These are phyloP conservation scores for Heteromyza rotundicornis DNA, from an alignment of 2,888 invertebrate genomes.

Conservation along the genomic window DNA sequence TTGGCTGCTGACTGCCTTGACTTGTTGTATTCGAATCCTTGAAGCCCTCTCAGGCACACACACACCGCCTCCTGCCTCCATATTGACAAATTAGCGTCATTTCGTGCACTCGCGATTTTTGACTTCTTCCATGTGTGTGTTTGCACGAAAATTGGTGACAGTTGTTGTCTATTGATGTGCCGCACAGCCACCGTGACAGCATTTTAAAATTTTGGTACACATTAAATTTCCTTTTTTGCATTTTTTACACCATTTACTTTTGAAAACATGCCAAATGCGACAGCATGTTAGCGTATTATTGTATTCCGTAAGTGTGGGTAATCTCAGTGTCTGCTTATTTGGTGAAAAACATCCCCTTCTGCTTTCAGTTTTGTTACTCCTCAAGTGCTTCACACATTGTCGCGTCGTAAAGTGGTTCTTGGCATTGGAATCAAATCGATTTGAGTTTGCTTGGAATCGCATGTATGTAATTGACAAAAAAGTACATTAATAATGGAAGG, in stretches of 20 bases:
- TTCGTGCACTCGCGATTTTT: conserved; percentile 51
- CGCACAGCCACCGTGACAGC: conserved; percentile 58
- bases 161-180: conserved; percentile 59
- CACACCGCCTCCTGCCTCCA: conserved; percentile 12
- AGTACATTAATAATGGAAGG: too few relatives aligned
- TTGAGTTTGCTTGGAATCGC: too few relatives aligned
- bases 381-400: conserved; percentile 16
- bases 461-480: too few relatives aligned
- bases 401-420: not conserved
- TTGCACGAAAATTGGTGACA: conserved; percentile 49
- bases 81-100: conserved; percentile 57
- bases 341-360: conserved; percentile 11
- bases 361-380: not conserved
- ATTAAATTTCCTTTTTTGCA: conserved; percentile 41
- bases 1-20: conserved; percentile 39
- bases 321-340: not conserved
- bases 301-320: not conserved
- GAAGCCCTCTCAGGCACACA: not conserved
- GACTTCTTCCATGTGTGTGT: conserved; percentile 17
- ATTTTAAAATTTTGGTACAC: conserved; percentile 59
- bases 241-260: conserved; percentile 51
- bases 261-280: too few relatives aligned
- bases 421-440: not conserved
- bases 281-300: conserved; percentile 15
- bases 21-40: not conserved